Percentiles rank a stretch among this genome's conserved stretches.
Conservation (phyloP, 35 echinoderm and acorn worm genomes). For the Strongylocentrotus purpuratus region DNA sequence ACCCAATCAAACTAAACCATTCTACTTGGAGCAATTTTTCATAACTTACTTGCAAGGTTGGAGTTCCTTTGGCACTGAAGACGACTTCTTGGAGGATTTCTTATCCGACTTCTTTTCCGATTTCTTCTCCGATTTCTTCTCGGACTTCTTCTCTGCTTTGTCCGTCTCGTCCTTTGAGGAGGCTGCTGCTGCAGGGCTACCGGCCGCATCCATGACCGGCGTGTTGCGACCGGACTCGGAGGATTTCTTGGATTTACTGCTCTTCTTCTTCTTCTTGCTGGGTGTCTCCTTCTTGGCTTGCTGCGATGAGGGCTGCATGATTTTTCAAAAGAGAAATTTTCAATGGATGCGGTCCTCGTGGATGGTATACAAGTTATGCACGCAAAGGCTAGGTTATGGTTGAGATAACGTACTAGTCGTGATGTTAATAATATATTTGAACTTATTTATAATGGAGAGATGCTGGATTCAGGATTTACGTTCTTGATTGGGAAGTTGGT, state of each 20-base stretch:
- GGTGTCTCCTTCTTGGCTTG: constrained; percentile 79
- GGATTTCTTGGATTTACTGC: constrained; percentile 71
- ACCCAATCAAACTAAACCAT: too few relatives aligned
- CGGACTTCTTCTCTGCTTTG: constrained; percentile 58
- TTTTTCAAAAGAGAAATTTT: constrained; percentile 17
- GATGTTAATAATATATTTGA: too few relatives aligned
- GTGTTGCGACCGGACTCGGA: constrained; percentile 63
- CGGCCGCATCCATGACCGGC: constrained; percentile 46
- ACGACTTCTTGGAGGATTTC: constrained; percentile 50
- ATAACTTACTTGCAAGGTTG: constrained; percentile 86
- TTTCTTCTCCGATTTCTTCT: constrained; percentile 66
- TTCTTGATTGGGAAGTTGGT: background rate
- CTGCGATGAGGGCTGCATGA: background rate
- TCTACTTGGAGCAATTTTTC: background rate
- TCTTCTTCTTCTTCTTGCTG: constrained; percentile 84
- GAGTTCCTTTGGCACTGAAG: constrained; percentile 71
- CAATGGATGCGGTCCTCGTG: background rate
- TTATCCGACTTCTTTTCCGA: constrained; percentile 45
- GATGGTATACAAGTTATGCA: background rate
- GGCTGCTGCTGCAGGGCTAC: constrained; percentile 45
- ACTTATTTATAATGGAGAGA: too few relatives aligned
- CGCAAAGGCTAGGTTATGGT: background rate
- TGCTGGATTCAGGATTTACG: background rate
- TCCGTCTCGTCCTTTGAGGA: constrained; percentile 57
- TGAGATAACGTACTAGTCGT: background rate